Conservation (phyloP, 2,888 invertebrate species). For the Amiota communis region DNA sequence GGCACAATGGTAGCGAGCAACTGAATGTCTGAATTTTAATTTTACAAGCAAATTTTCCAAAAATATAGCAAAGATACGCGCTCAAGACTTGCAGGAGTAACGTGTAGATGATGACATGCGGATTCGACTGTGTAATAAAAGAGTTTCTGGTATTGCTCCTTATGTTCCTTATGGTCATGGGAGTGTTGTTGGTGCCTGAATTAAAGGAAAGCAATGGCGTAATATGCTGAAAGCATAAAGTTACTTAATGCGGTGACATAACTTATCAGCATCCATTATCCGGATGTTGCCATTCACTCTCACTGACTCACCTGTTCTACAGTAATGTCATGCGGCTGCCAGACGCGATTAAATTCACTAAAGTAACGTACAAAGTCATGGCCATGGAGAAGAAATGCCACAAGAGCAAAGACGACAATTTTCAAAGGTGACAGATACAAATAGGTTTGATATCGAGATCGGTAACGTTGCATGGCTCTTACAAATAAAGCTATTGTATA, state of each 20-base stretch:
- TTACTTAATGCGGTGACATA: not conserved
- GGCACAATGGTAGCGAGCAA: conserved; percentile 86
- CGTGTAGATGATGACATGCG: conserved; percentile 75
- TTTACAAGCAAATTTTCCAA: conserved; percentile 88
- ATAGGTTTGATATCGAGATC: conserved; percentile 82
- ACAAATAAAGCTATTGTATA: conserved; percentile 60
- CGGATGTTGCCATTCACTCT: not conserved
- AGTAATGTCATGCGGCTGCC: conserved; percentile 75
- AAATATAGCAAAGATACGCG: conserved; percentile 80
- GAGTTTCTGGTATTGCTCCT: conserved; percentile 11
- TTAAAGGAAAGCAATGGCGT: conserved; percentile 34
- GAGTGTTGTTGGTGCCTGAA: not conserved
- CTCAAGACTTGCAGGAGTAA: conserved; percentile 79
- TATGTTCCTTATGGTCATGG: not conserved
- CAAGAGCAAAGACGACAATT: conserved; percentile 80
- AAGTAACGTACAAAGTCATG: conserved; percentile 71
- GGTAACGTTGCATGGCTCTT: conserved; percentile 75
- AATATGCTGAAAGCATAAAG: conserved; percentile 41
- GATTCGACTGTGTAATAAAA: conserved; percentile 58
- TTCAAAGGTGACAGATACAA: conserved; percentile 84
- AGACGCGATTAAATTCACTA: conserved; percentile 73
- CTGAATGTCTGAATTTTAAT: conserved; percentile 91
- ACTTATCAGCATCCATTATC: too few species aligned
- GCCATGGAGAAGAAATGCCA: conserved; percentile 77
- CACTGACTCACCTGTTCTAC: conserved; percentile 74